Evolutionary conservation across 2,888 invertebrate species (phyloP).

Genomic region (Rhagium mordax): DNA sequence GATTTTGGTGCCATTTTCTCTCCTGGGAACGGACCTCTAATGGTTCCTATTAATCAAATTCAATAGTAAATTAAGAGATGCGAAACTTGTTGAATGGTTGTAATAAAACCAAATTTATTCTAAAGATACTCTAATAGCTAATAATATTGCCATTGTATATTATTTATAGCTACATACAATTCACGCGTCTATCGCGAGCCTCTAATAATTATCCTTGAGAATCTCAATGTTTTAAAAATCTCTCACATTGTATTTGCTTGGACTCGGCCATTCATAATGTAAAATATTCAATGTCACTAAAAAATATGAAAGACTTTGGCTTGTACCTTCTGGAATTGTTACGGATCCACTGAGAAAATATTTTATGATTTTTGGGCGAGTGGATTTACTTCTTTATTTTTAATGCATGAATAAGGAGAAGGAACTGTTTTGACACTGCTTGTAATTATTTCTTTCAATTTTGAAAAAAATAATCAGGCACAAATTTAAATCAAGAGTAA

Average conservation of each 20-base stretch:
- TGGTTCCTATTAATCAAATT: no score
- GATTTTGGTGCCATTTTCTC: no score
- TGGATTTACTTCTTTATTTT: no score
- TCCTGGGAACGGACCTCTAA: no score
- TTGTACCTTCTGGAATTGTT: background rate
- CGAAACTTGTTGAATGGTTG: no score
- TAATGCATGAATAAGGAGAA: no score
- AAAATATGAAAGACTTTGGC: slow-evolving; percentile 14
- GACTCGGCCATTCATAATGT: slow-evolving; percentile 17
- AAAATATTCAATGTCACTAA: slow-evolving; percentile 22
- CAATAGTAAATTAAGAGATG: no score
- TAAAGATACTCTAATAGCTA: background rate
- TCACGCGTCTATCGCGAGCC: background rate
- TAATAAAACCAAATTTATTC: no score
- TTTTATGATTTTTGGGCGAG: background rate
- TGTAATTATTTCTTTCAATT: no score
- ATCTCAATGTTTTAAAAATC: slow-evolving; percentile 14
- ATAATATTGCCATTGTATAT: background rate
- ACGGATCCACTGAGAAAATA: background rate
- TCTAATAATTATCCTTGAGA: slow-evolving; percentile 1
- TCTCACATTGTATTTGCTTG: slow-evolving; percentile 12
- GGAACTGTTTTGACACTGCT: no score
- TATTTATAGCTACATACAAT: background rate
- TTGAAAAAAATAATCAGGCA: no score
- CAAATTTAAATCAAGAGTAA: no score